A percentile compares a stretch with the other conserved stretches of the same genome.
phyloP scores from a whole-genome alignment of 2,888 invertebrate genomes.

The Fragum fragum region DNA sequence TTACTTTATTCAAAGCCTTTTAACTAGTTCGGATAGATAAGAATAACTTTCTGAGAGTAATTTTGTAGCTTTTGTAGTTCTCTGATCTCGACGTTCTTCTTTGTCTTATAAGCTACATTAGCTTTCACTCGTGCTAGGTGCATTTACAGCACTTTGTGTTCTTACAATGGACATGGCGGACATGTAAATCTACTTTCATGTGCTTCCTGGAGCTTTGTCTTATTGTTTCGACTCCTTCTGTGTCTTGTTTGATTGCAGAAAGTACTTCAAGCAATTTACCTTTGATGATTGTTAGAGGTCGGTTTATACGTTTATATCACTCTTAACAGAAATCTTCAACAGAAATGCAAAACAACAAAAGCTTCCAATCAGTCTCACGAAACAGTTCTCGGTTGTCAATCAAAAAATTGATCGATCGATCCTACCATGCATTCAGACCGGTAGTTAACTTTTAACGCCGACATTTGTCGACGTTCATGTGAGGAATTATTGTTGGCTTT shows the following conservation, averaged over 20 bases:
- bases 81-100: background rate
- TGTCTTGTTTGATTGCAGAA: too few species aligned
- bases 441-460: too few species aligned
- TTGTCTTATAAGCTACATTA: background rate
- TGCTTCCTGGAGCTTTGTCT: background rate
- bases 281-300: background rate
- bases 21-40: background rate
- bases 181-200: slow-evolving; percentile 4
- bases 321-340: too few species aligned
- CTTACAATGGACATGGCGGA: background rate
- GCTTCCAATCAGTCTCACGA: too few species aligned
- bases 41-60: background rate
- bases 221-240: background rate
- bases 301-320: background rate
- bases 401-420: too few species aligned
- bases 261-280: background rate
- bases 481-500: too few species aligned
- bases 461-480: too few species aligned
- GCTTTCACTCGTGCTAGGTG: background rate
- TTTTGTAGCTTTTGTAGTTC: background rate
- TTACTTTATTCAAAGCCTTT: slow-evolving; percentile 17
- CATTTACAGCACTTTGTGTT: background rate
- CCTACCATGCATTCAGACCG: too few species aligned
- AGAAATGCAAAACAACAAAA: too few species aligned
- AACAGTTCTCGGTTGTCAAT: too few species aligned